These are phyloP conservation scores for Patella vulgata DNA, from an alignment of 1,140 invertebrate species.

Conservation along the genomic window DNA sequence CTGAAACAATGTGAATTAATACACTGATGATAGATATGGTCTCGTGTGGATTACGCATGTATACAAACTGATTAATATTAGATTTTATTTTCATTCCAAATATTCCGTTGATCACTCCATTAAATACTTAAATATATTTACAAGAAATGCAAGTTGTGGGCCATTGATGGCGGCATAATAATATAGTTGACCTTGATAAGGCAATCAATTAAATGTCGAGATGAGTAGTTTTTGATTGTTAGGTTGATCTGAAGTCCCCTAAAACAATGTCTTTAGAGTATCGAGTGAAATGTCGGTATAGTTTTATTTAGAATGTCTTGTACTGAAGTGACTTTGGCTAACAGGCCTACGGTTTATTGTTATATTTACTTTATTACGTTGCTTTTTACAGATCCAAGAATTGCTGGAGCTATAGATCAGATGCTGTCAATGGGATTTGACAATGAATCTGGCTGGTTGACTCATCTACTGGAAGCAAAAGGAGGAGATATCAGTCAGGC, in stretches of 20 bases:
- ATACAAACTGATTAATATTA: no score
- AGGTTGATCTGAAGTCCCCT: conserved; percentile 70
- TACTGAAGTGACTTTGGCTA: conserved; percentile 34
- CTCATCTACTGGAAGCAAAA: conserved; percentile 70
- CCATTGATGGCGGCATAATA: no score
- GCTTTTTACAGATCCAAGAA: conserved; percentile 49
- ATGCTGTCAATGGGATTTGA: conserved; percentile 87
- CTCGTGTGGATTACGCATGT: no score
- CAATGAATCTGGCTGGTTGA: conserved; percentile 76
- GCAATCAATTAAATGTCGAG: conserved; percentile 87
- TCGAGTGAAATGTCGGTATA: conserved; percentile 72
- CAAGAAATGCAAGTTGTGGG: no score
- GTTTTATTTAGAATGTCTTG: conserved; percentile 4
- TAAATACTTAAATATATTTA: no score
- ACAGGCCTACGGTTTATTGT: no score
- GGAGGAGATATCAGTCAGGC: conserved; percentile 78
- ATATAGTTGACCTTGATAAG: no score
- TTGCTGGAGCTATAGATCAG: conserved; percentile 68
- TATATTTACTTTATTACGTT: no score
- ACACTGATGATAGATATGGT: no score
- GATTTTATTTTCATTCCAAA: no score
- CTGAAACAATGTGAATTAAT: no score
- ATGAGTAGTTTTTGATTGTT: conserved; percentile 77
- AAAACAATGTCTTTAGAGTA: conserved; percentile 78
- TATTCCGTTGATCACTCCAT: no score